Base-by-base conservation (phyloP, 2,113 vertebrate species). In the Passer domesticus region DNA sequence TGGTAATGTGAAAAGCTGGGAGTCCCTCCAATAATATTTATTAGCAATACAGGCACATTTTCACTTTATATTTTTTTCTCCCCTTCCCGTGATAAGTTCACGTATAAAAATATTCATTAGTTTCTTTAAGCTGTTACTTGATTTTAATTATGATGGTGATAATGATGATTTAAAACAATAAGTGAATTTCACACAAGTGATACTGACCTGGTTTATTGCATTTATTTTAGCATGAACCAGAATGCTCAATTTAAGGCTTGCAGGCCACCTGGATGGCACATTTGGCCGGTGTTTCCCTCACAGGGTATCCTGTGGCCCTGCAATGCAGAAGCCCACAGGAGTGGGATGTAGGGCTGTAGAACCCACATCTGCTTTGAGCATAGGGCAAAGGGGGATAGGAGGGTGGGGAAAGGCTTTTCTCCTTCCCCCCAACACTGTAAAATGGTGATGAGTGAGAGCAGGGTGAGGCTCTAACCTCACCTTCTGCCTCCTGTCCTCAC, bases 11-110 rank as follows among this genome's bases (percentile, higher is more conserved):
- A 85, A 98, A 97, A 97, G 95, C 97, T 96, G 94, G 94, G 96
- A 97, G 96, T 96, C 82, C 96, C 96, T 97, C 97, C 93, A 97
- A 95, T 97, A 97, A 93, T 97, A 97, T 97, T 96, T 97, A 97
- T 97, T 97, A 97, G 94, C 91, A 96, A 92, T 92, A 95, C 80
- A 83, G 86, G 86, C 89, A 87, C 94, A 97, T 94, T 96, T 96
- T 96, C 87, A 92, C 92, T 94, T 88, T 87, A 93, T 27, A 1
- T 21, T 9, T 7, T 11, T 17, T 12, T 0, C 19, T 6, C 14
- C 24, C 25, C 31, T 62, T 84, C 59, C 44, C 8, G 22, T 84
- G 84, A 80, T 87, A 83, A 77, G 78, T 96, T 96, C 73, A 95
- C 11, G 0, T 94, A 92, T 75, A 94, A 96, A 97, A 96, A 91